Conservation (phyloP, 1,140 invertebrate species). For the Druon quercuslanigerum region DNA sequence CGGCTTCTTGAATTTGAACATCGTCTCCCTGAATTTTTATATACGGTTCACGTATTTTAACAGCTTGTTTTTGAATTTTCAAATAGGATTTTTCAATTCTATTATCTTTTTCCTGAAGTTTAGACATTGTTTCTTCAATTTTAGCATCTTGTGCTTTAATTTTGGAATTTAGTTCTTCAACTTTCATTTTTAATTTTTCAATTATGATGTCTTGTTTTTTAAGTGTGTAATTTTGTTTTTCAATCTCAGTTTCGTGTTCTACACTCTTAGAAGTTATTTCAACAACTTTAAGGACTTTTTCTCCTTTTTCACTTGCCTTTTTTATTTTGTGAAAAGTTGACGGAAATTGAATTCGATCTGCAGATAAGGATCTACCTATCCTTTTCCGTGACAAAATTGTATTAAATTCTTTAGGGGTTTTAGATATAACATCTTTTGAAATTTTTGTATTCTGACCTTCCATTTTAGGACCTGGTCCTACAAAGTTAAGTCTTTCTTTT, state of each 20-base stretch:
- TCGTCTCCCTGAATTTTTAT: background rate
- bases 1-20: background rate
- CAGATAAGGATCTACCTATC: background rate
- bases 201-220: background rate
- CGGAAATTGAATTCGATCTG: background rate
- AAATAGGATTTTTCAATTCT: background rate
- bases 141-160: background rate
- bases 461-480: too few species aligned
- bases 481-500: background rate
- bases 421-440: too few species aligned
- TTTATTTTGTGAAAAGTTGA: background rate
- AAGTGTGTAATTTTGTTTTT: slow-evolving; percentile 4
- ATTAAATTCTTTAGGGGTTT: background rate
- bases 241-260: slow-evolving; percentile 3
- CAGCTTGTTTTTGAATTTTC: background rate
- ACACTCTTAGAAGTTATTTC: slow-evolving; percentile 23
- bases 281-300: background rate
- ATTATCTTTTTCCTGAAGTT: background rate
- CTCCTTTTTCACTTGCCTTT: background rate
- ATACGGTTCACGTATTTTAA: background rate
- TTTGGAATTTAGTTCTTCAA: background rate
- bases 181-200: slow-evolving; percentile 21
- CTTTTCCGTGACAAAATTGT: background rate
- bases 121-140: background rate
- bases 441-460: too few species aligned